A percentile compares a stretch with the other conserved stretches of the same genome.
Conservation (phyloP, 2,113 vertebrate genomes). For the Lophura nycthemera region DNA sequence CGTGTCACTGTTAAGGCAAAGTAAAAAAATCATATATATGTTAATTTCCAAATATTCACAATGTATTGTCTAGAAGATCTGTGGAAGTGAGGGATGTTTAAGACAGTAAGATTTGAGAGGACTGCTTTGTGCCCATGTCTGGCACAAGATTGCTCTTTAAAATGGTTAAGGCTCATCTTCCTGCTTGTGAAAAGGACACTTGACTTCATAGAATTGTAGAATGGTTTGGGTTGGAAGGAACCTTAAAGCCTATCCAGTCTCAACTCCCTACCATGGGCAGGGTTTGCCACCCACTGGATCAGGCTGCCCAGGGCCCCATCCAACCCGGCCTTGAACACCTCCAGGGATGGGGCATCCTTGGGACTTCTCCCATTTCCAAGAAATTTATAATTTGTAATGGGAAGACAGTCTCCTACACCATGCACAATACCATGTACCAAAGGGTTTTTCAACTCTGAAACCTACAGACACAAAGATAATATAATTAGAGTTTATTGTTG, state of each 20-base stretch:
- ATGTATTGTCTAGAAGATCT: background rate
- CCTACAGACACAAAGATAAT: background rate
- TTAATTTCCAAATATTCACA: background rate
- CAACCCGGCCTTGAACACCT: too few relatives aligned
- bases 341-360: too few relatives aligned
- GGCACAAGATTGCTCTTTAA: background rate
- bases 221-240: too few relatives aligned
- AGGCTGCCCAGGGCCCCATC: too few relatives aligned
- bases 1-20: background rate
- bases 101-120: background rate
- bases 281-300: too few relatives aligned
- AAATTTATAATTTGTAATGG: background rate
- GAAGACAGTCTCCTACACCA: background rate
- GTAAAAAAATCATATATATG: background rate
- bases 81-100: background rate
- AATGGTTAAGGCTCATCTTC: background rate
- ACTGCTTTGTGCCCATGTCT: background rate
- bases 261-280: too few relatives aligned
- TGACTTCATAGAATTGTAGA: too few relatives aligned
- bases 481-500: background rate
- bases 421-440: background rate
- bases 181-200: background rate
- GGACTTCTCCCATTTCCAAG: background rate
- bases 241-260: too few relatives aligned
- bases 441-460: background rate